Conservation (phyloP, 2,113 vertebrate genomes). For the Progne subis region DNA sequence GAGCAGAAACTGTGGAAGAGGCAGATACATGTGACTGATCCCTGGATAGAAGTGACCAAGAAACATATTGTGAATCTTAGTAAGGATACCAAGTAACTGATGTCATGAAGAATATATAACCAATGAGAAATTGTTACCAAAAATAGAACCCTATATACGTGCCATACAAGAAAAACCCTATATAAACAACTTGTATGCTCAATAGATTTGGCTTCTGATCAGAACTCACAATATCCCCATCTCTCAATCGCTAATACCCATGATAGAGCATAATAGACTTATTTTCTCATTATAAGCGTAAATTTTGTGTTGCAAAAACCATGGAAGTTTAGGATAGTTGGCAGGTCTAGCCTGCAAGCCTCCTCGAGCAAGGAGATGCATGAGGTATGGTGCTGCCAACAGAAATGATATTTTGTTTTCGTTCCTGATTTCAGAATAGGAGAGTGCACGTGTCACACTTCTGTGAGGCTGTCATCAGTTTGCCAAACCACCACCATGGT, state of each 20-base stretch:
- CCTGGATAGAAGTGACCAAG: too few species aligned
- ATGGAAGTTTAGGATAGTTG: not conserved
- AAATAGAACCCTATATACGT: not conserved
- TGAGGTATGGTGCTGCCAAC: not conserved
- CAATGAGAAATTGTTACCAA: too few species aligned
- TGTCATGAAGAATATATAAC: too few species aligned
- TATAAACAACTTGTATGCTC: not conserved
- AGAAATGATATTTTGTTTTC: not conserved
- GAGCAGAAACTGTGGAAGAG: too few species aligned
- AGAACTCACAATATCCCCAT: not conserved
- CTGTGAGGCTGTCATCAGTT: not conserved
- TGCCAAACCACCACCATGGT: not conserved
- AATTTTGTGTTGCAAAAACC: not conserved
- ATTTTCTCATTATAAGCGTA: not conserved
- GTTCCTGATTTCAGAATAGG: not conserved
- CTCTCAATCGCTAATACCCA: not conserved
- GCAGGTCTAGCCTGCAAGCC: not conserved
- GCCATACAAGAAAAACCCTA: not conserved
- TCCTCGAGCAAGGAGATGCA: rapidly evolving
- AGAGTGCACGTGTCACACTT: rapidly evolving
- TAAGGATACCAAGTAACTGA: too few species aligned
- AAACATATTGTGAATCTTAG: too few species aligned
- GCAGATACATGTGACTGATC: too few species aligned
- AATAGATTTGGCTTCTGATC: not conserved
- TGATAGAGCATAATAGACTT: not conserved